Percentiles rank a stretch among this genome's conserved stretches.
Evolutionary conservation across 2,113 vertebrate species (phyloP).

Genomic region (Campylomormyrus tamandua): DNA sequence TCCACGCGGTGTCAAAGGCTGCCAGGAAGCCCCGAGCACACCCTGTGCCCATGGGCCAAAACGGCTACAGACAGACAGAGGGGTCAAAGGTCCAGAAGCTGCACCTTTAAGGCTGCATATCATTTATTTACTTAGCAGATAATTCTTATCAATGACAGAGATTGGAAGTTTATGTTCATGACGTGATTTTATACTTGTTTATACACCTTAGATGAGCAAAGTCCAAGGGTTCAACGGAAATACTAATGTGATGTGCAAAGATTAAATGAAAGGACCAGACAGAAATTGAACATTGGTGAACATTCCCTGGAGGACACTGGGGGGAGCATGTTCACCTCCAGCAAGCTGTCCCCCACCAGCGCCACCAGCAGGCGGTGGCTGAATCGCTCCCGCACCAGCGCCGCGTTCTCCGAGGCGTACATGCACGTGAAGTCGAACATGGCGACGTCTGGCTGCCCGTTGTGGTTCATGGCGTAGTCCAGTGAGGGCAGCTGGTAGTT

Average conservation of each 20-base stretch:
- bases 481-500: conserved; percentile 90
- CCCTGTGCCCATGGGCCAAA: conserved; percentile 98
- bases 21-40: conserved; percentile 93
- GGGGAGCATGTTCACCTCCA: conserved; percentile 71
- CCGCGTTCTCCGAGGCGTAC: conserved; percentile 92
- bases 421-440: conserved; percentile 99
- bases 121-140: neutral
- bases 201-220: neutral
- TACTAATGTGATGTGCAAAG: neutral
- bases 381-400: conserved; percentile 78
- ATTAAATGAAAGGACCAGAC: neutral
- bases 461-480: conserved; percentile 90
- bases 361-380: conserved; percentile 83
- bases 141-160: neutral
- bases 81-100: neutral
- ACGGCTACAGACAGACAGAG: conserved; percentile 66
- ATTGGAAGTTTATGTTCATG: neutral
- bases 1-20: conserved; percentile 90
- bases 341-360: conserved; percentile 88
- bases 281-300: neutral
- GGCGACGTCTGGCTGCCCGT: conserved; percentile 84
- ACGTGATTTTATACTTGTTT: neutral
- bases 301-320: neutral
- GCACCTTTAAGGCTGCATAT: neutral
- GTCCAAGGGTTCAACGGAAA: neutral